These are phyloP conservation scores for Cinclus cinclus DNA, from an alignment of 2,113 vertebrate species.

Conservation along the genomic window DNA sequence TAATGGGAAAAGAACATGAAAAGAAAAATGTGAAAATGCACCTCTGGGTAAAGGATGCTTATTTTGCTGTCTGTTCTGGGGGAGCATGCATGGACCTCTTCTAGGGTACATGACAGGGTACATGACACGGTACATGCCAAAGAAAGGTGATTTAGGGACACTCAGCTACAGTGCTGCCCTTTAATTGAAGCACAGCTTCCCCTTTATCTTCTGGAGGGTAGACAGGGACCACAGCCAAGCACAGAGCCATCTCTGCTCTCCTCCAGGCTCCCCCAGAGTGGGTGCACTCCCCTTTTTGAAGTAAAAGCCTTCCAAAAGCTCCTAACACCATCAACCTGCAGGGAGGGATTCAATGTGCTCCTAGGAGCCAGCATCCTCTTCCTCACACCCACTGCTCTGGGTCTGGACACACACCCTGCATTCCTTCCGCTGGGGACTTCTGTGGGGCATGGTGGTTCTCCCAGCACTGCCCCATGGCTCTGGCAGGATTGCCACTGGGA, in stretches of 20 bases:
- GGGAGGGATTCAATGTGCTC: accelerated
- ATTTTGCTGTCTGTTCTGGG: not conserved
- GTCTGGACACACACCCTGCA: accelerated
- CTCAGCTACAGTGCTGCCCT: not conserved
- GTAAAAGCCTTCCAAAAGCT: not conserved
- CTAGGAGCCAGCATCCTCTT: not conserved
- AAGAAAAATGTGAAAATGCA: not conserved
- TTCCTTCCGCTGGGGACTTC: not conserved
- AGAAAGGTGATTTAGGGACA: not conserved
- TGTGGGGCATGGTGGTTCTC: accelerated
- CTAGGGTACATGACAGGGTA: too few relatives aligned
- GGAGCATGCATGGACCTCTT: not conserved
- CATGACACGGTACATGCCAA: not conserved
- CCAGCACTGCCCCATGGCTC: not conserved
- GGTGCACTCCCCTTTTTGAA: not conserved
- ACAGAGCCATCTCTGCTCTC: not conserved
- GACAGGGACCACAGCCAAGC: not conserved
- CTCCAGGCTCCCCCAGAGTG: not conserved
- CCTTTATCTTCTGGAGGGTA: not conserved
- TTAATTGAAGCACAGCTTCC: not conserved
- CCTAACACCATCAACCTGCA: not conserved
- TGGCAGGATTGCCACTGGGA: accelerated
- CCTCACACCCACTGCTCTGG: not conserved
- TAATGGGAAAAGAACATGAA: not conserved
- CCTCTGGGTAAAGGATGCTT: not conserved